phyloP scores from a whole-genome alignment of 2,888 invertebrate genomes.

The Oeneis ivallda region DNA sequence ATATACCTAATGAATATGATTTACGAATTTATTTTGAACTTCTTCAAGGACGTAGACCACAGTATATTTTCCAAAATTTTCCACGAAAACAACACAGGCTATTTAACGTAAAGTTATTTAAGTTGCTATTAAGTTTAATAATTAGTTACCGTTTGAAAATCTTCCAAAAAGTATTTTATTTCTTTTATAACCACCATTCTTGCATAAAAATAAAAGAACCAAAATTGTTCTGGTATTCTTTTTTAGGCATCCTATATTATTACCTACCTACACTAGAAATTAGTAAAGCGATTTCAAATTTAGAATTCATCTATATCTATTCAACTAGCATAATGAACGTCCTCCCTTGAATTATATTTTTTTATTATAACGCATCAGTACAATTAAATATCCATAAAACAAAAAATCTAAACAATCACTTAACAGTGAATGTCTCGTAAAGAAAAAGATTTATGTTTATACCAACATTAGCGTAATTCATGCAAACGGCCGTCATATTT shows the following conservation, averaged over 20 bases:
- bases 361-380: neutral
- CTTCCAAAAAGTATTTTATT: no score
- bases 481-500: conserved; percentile 24
- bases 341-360: neutral
- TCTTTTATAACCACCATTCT: no score
- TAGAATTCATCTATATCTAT: neutral
- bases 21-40: neutral
- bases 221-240: no score
- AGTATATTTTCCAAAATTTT: neutral
- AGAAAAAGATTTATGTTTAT: conserved; percentile 26
- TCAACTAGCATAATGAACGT: neutral
- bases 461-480: conserved; percentile 19
- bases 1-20: no score
- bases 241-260: no score
- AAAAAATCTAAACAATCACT: conserved; percentile 26
- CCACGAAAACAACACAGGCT: neutral
- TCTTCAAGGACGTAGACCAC: neutral
- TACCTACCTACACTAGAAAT: no score
- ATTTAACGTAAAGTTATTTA: no score
- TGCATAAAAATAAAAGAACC: no score
- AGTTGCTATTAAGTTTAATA: no score
- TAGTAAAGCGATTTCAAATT: no score
- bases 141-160: no score
- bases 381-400: conserved; percentile 27
- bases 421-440: conserved; percentile 31